A percentile compares a stretch with the other conserved stretches of the same genome.
phyloP scores from a whole-genome alignment of 2,113 vertebrate species.

The Nycticorax nycticorax region DNA sequence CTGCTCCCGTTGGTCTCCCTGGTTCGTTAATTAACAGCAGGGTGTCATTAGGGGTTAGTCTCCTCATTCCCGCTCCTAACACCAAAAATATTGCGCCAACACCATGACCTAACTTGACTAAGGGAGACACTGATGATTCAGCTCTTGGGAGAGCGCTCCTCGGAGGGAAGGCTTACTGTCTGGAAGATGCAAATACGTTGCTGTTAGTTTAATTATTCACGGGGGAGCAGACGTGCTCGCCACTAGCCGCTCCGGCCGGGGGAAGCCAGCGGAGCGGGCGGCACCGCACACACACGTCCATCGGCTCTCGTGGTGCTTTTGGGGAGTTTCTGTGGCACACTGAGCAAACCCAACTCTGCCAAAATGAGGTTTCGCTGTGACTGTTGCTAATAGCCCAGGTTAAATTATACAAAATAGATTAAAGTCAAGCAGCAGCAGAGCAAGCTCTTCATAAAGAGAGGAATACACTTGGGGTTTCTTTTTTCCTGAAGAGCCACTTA shows the following conservation, averaged over 20 bases:
- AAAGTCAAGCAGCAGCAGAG: background rate
- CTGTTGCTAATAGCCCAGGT: background rate
- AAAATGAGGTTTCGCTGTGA: background rate
- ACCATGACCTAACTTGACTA: background rate
- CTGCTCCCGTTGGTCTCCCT: background rate
- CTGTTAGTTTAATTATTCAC: background rate
- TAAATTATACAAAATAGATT: background rate
- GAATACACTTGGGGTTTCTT: accelerated
- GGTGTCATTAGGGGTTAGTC: background rate
- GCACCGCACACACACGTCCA: accelerated
- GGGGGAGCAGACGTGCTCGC: accelerated
- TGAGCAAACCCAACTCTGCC: background rate
- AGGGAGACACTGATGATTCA: background rate
- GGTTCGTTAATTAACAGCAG: background rate
- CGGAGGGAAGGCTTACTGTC: background rate
- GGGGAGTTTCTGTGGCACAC: background rate
- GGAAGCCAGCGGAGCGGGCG: background rate
- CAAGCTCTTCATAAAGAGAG: background rate
- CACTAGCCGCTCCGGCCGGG: accelerated
- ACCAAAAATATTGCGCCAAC: background rate
- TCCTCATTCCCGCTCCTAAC: background rate
- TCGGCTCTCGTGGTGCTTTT: accelerated
- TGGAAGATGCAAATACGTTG: background rate
- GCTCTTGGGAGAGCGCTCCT: background rate
- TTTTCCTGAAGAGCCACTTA: background rate